Base-by-base conservation (phyloP, 2,797 vertebrate genomes). In the Ispidina lecontei region DNA sequence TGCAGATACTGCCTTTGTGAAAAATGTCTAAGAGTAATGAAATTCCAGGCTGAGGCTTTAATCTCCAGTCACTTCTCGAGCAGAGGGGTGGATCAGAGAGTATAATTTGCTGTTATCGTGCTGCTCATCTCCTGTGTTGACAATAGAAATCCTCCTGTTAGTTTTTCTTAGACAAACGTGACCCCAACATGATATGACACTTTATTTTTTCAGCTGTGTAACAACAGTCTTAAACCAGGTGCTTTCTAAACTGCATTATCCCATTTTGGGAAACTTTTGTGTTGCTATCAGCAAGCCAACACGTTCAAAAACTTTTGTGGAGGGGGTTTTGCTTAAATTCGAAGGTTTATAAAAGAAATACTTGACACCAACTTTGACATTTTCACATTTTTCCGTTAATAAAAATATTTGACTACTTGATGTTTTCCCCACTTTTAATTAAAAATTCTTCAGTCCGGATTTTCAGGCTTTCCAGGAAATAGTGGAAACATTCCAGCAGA, bases 131-230 rank as follows among this genome's bases (percentile, higher is more conserved):
- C 92, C 91, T 96, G 71, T 97, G 95, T 97, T 97, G 96, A 97
- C 97, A 97, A 97, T 91, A 97, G 89, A 97, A 97, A 97, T 97
- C 91, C 92, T 96, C 91, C 91, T 96, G 96, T 97, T 97, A 97
- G 95, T 96, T 98, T 97, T 98, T 94, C 96, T 97, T 96, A 94
- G 91, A 96, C 92, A 97, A 97, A 97, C 85, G 81, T 95, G 92
- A 97, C 91, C 91, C 82, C 90, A 97, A 96, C 86, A 93, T 95
- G 90, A 95, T 97, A 96, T 83, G 91, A 97, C 92, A 97, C 92
- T 97, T 97, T 97, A 97, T 97, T 97, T 98, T 97, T 95, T 96
- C 97, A 97, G 96, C 95, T 97, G 95, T 84, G 79, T 68, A 93
- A 94, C 83, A 96, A 63, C 56, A 91, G 58, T 41, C 86, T 93